These are phyloP conservation scores for Hystrix cristata DNA, from an alignment of 2,113 vertebrate genomes.

Conservation along the genomic window DNA sequence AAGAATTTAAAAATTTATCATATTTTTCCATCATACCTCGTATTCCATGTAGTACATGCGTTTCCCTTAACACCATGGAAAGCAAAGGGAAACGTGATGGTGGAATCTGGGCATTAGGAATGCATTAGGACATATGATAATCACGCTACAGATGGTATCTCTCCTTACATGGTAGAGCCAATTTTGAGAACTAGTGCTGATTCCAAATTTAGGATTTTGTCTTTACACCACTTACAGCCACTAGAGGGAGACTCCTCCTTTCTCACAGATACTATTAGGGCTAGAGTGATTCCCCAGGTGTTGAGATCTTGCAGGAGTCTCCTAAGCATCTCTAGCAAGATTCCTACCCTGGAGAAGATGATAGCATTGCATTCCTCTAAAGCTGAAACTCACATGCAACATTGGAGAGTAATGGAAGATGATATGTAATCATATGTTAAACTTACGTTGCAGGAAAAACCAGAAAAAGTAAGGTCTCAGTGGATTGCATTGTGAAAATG, in stretches of 20 bases:
- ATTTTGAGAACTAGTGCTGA: not conserved
- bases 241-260: not conserved
- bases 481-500: too few relatives aligned
- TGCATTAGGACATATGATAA: not conserved
- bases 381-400: not conserved
- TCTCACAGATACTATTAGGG: not conserved
- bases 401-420: not conserved
- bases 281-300: too few relatives aligned
- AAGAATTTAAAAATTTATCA: not conserved
- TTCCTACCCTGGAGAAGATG: not conserved
- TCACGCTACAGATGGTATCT: too few relatives aligned
- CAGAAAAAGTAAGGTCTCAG: not conserved
- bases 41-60: not conserved
- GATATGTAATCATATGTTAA: not conserved
- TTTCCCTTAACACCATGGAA: not conserved
- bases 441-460: not conserved
- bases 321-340: not conserved
- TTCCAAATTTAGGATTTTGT: not conserved
- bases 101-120: too few relatives aligned
- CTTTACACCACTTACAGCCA: not conserved
- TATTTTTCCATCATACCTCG: not conserved
- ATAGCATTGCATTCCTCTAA: not conserved
- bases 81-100: not conserved
- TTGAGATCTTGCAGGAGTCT: not conserved
- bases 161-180: not conserved